Percentiles rank a stretch among this genome's conserved stretches.
Conservation (phyloP, 1,140 invertebrate genomes). For the Maniola jurtina region DNA sequence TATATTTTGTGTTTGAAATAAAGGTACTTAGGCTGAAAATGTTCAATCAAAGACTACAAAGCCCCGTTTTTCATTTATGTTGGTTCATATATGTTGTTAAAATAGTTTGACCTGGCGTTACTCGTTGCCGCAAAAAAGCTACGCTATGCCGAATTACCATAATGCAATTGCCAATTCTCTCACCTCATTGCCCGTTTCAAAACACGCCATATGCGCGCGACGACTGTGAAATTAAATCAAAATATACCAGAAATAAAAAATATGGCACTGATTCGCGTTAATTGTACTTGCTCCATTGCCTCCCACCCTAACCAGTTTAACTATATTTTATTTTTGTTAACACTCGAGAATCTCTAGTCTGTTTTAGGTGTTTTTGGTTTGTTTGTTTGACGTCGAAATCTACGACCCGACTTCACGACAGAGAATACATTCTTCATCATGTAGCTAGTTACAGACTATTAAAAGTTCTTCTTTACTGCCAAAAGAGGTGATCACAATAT, state of each 20-base stretch:
- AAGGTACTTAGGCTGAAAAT: too few species aligned
- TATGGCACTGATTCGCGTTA: conserved; percentile 27
- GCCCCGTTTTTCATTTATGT: too few species aligned
- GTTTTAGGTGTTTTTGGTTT: neutral
- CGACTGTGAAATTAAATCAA: conserved; percentile 38
- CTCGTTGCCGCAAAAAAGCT: too few species aligned
- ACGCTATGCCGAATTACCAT: neutral
- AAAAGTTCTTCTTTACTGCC: neutral
- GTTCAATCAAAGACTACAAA: too few species aligned
- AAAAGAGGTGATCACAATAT: too few species aligned
- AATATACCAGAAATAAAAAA: conserved; percentile 32
- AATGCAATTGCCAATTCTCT: conserved; percentile 18
- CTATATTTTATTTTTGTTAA: conserved; percentile 1
- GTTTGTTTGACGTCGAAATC: neutral
- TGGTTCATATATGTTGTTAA: too few species aligned
- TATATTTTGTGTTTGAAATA: too few species aligned
- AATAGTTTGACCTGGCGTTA: too few species aligned
- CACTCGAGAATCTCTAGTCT: neutral
- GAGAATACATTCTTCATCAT: too few species aligned
- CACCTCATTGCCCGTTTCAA: conserved; percentile 20
- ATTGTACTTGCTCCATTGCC: conserved; percentile 27
- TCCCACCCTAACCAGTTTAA: conserved; percentile 19
- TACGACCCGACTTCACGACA: neutral
- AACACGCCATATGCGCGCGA: conserved; percentile 35
- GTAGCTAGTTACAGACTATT: neutral